Conservation (phyloP, 2,113 vertebrate species). For the Phyllostomus hastatus region DNA sequence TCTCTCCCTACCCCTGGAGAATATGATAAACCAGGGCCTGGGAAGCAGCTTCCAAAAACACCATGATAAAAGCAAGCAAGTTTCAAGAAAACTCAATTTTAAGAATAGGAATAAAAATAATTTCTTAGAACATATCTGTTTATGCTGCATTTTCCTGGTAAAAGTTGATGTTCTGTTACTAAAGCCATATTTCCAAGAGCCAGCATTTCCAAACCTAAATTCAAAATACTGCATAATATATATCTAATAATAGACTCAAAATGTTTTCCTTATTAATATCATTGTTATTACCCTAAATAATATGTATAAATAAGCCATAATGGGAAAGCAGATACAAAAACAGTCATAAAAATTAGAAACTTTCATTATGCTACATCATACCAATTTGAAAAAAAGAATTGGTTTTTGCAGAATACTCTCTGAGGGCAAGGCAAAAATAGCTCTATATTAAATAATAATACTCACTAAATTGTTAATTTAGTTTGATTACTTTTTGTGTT, state of each 20-base stretch:
- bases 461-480: neutral
- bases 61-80: constrained; percentile 9
- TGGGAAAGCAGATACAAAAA: neutral
- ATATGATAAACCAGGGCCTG: neutral
- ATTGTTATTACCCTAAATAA: neutral
- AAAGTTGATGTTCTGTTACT: neutral
- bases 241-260: neutral
- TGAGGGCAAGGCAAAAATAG: neutral
- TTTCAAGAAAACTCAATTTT: constrained; percentile 23
- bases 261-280: neutral
- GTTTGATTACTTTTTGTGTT: neutral
- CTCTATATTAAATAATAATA: neutral
- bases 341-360: neutral
- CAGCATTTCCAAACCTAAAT: constrained; percentile 24
- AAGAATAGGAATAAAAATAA: constrained; percentile 48
- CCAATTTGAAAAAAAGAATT: neutral
- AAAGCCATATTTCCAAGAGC: neutral
- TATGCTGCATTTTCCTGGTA: constrained; percentile 10
- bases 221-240: neutral
- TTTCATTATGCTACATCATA: neutral
- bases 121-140: neutral
- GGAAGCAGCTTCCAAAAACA: constrained; percentile 17
- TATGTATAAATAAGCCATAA: neutral
- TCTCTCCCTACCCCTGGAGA: neutral
- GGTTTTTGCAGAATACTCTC: neutral